Conservation (phyloP, 2,797 vertebrate species). For the Sus cebifrons region DNA sequence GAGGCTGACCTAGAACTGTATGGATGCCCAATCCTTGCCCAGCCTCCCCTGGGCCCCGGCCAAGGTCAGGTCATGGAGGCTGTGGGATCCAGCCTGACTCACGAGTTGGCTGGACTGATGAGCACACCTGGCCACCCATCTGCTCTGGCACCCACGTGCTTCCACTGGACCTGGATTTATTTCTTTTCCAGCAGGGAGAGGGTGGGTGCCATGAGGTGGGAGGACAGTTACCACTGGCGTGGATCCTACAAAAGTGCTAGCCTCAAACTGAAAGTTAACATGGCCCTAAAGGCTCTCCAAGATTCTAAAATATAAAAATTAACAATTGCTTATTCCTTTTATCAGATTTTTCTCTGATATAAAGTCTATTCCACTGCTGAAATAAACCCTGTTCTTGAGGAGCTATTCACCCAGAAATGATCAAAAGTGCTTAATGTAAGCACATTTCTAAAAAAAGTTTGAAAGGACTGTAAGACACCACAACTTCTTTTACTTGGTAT, state of each 20-base stretch:
- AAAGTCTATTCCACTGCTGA: neutral
- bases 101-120: neutral
- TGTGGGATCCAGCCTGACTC: conserved; percentile 23
- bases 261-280: neutral
- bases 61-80: conserved; percentile 31
- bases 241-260: neutral
- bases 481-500: neutral
- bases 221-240: neutral
- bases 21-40: neutral
- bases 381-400: conserved; percentile 44
- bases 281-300: neutral
- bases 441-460: conserved; percentile 58
- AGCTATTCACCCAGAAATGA: conserved; percentile 56
- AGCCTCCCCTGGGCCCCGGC: neutral
- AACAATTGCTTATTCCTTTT: conserved; percentile 5
- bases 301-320: conserved; percentile 29
- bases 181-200: neutral
- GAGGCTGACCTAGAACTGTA: neutral
- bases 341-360: conserved; percentile 29
- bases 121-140: conserved; percentile 71
- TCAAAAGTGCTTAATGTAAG: conserved; percentile 50
- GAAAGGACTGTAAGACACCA: neutral
- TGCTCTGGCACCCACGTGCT: neutral
- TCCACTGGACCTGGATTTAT: conserved; percentile 21
- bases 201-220: neutral